A percentile compares a stretch with the other conserved stretches of the same genome.
phyloP scores from a whole-genome alignment of 2,113 vertebrate species.

The Salvelinus namaycush region DNA sequence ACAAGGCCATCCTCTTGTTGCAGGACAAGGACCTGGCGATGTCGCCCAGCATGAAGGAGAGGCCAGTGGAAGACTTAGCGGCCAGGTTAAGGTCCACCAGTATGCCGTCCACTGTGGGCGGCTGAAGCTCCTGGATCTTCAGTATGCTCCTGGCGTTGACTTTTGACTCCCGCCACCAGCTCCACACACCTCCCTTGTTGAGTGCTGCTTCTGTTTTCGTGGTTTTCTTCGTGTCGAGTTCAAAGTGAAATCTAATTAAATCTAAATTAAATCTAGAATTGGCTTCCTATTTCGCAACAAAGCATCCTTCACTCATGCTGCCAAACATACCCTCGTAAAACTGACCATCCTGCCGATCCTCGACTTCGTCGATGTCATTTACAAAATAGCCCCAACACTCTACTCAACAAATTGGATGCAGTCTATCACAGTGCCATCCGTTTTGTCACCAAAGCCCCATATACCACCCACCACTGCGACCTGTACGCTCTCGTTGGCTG shows the following conservation, averaged over 20 bases:
- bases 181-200: slow-evolving; percentile 21
- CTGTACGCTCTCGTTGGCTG: no score
- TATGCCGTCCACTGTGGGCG: slow-evolving; percentile 7
- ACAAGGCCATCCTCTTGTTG: slow-evolving; percentile 25
- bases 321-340: no score
- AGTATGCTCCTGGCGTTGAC: not conserved
- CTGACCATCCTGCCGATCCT: no score
- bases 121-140: slow-evolving; percentile 13
- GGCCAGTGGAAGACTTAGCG: not conserved
- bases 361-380: no score
- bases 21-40: slow-evolving; percentile 22
- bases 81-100: not conserved
- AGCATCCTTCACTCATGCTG: no score
- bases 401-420: no score
- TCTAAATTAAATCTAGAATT: no score
- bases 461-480: no score
- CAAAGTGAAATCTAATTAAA: not conserved
- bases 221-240: not conserved
- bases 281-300: no score
- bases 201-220: not conserved
- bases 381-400: no score
- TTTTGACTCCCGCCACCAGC: slow-evolving; percentile 16
- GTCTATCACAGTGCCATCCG: no score
- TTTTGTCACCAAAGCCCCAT: no score
- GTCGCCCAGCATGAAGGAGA: slow-evolving; percentile 23